Base-by-base conservation (phyloP, 1,140 invertebrate species). In the Sycophaga agraensis region DNA sequence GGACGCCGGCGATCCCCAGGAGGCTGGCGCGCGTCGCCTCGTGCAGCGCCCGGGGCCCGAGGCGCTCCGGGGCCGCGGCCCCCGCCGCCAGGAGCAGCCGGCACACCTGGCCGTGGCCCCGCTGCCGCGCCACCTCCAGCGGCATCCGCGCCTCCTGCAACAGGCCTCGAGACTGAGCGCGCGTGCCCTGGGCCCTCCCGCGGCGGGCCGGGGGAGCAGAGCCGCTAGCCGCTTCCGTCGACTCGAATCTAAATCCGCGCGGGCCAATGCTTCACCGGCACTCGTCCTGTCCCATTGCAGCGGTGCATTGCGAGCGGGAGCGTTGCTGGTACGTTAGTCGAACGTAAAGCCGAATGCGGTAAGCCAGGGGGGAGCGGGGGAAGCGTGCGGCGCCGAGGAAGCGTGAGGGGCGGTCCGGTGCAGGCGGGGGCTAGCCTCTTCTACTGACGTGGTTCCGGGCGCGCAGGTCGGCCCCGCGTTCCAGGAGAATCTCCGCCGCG, bases 1-100 rank as follows among this genome's bases (percentile, higher is more conserved):
- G 87, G 83, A 92, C 89, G 69, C 92, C 91, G 48, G 93, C 87
- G 50, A 93, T 92, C 3, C 90, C 89, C 12, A 90, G 91, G 78
- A 91, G 91, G 73, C 90, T 91, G 12, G 90, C 91, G 61, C 90
- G 78, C 1, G 91, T 89, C 0, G 91, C 89, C 26, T 90, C 84
- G 65, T 91, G 84, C 63, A 89, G 70, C 58, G 87, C 86, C 64
- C 89, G 89, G 0, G 31, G 28, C 28, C 28, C 42, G 43, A 16
- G n/a, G 14, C 26, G n/a, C 7, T 22, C 24, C 12, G 12, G 12
- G 4, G 43, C 12, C 1, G n/a, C 22, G 14, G 26, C 8, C 35
- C 8, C 35, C 21, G 86, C 82, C 12, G 82, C 80, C 17, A 89
- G 75, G 37, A 89, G 74, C 12, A 87, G 72, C 71, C 89, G 86